Conservation (phyloP, 2,888 invertebrate genomes). For the Ophion obscuratus region DNA sequence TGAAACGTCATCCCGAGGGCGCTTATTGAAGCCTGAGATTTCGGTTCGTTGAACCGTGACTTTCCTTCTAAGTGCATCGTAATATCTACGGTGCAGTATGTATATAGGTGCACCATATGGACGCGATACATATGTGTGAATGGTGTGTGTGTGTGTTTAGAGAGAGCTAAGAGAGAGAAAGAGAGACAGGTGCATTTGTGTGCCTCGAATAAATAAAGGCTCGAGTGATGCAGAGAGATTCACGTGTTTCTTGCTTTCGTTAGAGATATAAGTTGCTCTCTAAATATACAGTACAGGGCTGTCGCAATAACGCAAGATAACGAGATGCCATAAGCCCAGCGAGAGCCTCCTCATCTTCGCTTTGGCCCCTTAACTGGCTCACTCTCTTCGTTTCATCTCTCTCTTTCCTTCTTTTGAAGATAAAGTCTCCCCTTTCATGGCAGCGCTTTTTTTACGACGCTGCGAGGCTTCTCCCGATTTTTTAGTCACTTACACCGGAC, state of each 20-base stretch:
- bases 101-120: neutral
- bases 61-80: slow-evolving; percentile 37
- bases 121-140: slow-evolving; percentile 1
- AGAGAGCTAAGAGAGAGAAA: too few species aligned
- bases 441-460: neutral
- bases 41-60: slow-evolving; percentile 71
- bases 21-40: neutral
- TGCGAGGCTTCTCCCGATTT: neutral
- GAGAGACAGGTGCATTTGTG: neutral
- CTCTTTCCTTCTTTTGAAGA: slow-evolving; percentile 21
- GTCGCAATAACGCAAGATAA: slow-evolving; percentile 62
- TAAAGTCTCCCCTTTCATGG: slow-evolving; percentile 35
- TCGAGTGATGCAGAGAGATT: slow-evolving; percentile 20
- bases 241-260: slow-evolving; percentile 44
- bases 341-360: slow-evolving; percentile 58
- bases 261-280: slow-evolving; percentile 22
- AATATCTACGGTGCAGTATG: slow-evolving; percentile 17
- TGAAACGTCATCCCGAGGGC: neutral
- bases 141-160: too few species aligned
- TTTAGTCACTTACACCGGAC: neutral
- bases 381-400: neutral
- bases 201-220: slow-evolving; percentile 47
- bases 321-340: slow-evolving; percentile 52
- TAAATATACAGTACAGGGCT: slow-evolving; percentile 11
- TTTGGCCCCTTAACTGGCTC: slow-evolving; percentile 57